Evolutionary conservation across 2,113 vertebrate species (phyloP).

Genomic region (cat (Felis catus)): F.catus_Fca126_mat1.0 CM031413.1:4462501-4463000

Average conservation of each 20-base stretch:
- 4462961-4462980: neutral
- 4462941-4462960: neutral
- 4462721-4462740: neutral
- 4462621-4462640: neutral
- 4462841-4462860: neutral
- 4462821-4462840: neutral
- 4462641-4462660: neutral
- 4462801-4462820: neutral
- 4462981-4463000: neutral
- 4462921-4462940: neutral
- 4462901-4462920: neutral
- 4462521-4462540: neutral
- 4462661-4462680: neutral
- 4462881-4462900: neutral
- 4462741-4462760: neutral
- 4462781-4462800: neutral
- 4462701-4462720: neutral
- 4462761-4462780: neutral
- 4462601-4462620: neutral
- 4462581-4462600: neutral
- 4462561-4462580: neutral
- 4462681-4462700: neutral
- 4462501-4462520: neutral
- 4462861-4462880: neutral
- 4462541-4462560: neutral